Percentiles rank a stretch among this genome's conserved stretches.
Evolutionary conservation across 2,797 vertebrate species (phyloP).

Genomic region (Peromyscus nudipes): DNA sequence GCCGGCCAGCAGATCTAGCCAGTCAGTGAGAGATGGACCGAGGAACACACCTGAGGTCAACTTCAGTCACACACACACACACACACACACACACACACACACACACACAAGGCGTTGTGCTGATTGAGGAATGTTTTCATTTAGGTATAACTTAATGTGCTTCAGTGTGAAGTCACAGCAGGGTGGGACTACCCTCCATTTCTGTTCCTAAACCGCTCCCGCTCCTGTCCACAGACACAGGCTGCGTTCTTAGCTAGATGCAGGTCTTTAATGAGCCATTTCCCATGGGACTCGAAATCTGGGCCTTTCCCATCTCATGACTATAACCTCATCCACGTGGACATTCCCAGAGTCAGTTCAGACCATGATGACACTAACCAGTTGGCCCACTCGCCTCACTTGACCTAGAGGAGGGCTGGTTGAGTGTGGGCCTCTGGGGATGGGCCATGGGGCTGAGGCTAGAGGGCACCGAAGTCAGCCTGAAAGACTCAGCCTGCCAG

Average conservation of each 20-base stretch:
- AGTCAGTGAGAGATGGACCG: neutral
- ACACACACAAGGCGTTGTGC: neutral
- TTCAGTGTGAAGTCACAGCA: slow-evolving; percentile 2
- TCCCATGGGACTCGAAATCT: neutral
- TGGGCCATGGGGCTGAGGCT: too few relatives aligned
- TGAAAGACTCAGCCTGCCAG: neutral
- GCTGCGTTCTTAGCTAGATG: neutral
- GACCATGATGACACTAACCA: neutral
- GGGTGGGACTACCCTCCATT: neutral
- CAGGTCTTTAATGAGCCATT: neutral
- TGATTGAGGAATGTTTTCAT: neutral
- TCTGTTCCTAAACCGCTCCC: neutral
- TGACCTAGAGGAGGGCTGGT: neutral
- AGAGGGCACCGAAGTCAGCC: neutral
- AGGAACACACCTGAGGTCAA: neutral
- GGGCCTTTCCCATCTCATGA: neutral
- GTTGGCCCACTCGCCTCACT: neutral
- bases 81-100: neutral
- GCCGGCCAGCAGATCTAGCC: neutral
- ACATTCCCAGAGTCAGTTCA: slow-evolving; percentile 1
- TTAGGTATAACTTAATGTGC: neutral
- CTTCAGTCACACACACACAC: neutral
- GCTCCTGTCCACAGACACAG: too few relatives aligned
- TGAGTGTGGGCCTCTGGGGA: neutral
- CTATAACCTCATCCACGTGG: neutral